Percentiles rank a stretch among this genome's conserved stretches.
phyloP scores from a whole-genome alignment of 2,797 vertebrate genomes.

The Pogoniulus pusillus region DNA sequence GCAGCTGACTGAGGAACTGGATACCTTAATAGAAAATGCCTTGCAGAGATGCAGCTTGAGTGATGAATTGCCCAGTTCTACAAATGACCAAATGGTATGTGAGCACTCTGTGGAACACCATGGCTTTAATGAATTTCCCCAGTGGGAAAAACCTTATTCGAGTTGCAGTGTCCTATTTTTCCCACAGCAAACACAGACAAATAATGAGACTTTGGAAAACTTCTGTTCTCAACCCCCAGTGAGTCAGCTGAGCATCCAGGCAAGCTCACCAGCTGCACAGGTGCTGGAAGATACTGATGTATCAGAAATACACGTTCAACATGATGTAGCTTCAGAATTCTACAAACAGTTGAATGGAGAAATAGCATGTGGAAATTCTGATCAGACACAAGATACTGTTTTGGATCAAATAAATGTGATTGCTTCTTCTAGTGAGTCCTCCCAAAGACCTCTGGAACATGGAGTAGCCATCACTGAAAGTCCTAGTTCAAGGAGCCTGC shows the following conservation, averaged over 20 bases:
- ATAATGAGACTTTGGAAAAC: constrained; percentile 52
- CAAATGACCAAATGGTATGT: constrained; percentile 34
- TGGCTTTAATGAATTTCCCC: constrained; percentile 39
- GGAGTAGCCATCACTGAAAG: constrained; percentile 22
- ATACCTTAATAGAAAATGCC: constrained; percentile 84
- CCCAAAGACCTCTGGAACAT: neutral
- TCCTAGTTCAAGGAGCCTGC: neutral
- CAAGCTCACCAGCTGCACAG: neutral
- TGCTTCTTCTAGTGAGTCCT: neutral
- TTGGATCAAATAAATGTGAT: neutral
- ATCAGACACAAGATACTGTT: constrained; percentile 34
- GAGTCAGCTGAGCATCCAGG: constrained; percentile 28
- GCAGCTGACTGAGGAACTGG: constrained; percentile 82
- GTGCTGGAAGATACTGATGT: neutral
- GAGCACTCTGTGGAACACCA: neutral
- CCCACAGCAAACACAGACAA: constrained; percentile 37
- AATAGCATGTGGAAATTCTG: neutral
- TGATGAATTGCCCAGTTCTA: constrained; percentile 50
- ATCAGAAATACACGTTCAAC: neutral
- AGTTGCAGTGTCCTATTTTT: constrained; percentile 8
- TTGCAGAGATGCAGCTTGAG: constrained; percentile 70
- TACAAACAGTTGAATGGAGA: neutral
- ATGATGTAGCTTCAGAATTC: neutral
- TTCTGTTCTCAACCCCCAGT: constrained; percentile 12
- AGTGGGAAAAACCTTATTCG: constrained; percentile 71